A percentile compares a stretch with the other conserved stretches of the same genome.
phyloP scores from a whole-genome alignment of 1,140 invertebrate genomes.

The Cotesia chilonis region DNA sequence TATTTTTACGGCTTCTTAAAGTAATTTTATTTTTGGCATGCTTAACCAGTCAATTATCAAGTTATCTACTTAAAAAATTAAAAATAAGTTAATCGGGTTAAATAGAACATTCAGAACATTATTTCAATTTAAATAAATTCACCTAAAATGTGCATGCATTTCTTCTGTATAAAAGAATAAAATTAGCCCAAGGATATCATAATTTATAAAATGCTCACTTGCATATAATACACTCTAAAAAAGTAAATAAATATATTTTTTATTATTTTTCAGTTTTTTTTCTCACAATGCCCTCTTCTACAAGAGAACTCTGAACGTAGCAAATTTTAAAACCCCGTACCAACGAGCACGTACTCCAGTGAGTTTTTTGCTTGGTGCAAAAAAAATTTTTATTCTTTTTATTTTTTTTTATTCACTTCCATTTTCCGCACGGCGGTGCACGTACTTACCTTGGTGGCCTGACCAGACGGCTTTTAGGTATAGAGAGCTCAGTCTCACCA shows the following conservation, averaged over 20 bases:
- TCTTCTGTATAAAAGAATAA: background rate
- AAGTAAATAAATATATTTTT: conserved; percentile 18
- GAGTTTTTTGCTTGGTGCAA: conserved; percentile 24
- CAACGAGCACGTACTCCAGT: conserved; percentile 27
- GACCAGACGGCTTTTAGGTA: conserved; percentile 55
- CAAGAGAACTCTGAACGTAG: background rate
- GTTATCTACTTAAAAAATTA: background rate
- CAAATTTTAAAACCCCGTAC: conserved; percentile 38
- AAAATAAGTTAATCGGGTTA: conserved; percentile 18
- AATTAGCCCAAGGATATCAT: conserved; percentile 23
- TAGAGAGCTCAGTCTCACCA: conserved; percentile 30
- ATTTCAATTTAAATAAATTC: background rate
- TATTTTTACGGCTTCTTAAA: too few relatives aligned
- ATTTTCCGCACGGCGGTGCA: conserved; percentile 38
- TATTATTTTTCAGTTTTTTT: conserved; percentile 16
- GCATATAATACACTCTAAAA: conserved; percentile 10
- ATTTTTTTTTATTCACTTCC: conserved; percentile 25
- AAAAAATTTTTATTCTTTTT: conserved; percentile 35
- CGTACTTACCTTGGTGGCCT: conserved; percentile 39
- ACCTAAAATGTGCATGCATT: background rate
- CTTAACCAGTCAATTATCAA: too few relatives aligned
- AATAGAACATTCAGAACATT: conserved; percentile 14
- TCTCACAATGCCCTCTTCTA: background rate
- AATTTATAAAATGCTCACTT: conserved; percentile 22
- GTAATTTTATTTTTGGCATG: too few relatives aligned